Conservation (phyloP, 2,888 invertebrate species). For the Xestobium rufovillosum region DNA sequence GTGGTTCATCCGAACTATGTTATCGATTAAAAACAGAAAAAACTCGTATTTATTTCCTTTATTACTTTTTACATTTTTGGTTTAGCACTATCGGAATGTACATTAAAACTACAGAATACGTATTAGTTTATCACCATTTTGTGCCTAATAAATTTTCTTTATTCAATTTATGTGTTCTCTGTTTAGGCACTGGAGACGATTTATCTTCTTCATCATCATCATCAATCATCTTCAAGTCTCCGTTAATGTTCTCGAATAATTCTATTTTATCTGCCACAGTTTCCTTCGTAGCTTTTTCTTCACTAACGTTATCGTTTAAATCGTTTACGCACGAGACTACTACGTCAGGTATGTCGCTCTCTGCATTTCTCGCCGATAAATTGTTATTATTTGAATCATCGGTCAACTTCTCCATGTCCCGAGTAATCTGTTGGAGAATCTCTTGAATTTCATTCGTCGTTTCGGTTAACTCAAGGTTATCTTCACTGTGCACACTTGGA, state of each 20-base stretch:
- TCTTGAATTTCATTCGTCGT: neutral
- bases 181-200: neutral
- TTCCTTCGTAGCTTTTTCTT: neutral
- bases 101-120: too few relatives aligned
- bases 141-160: neutral
- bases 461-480: neutral
- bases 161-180: neutral
- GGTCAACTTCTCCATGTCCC: constrained; percentile 2
- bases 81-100: too few relatives aligned
- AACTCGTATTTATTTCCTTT: too few relatives aligned
- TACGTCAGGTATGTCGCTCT: neutral
- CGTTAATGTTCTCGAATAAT: too few relatives aligned
- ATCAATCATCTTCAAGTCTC: too few relatives aligned
- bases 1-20: constrained; percentile 97
- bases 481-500: constrained; percentile 1
- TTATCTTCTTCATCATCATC: neutral
- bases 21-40: constrained; percentile 57
- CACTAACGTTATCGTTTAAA: neutral
- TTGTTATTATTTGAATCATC: constrained; percentile 1
- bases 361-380: neutral
- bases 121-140: too few relatives aligned
- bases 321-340: neutral
- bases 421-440: neutral
- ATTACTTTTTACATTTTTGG: too few relatives aligned
- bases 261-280: neutral